These are phyloP conservation scores for Pteronura brasiliensis DNA, from an alignment of 2,113 vertebrate genomes.

Conservation along the genomic window DNA sequence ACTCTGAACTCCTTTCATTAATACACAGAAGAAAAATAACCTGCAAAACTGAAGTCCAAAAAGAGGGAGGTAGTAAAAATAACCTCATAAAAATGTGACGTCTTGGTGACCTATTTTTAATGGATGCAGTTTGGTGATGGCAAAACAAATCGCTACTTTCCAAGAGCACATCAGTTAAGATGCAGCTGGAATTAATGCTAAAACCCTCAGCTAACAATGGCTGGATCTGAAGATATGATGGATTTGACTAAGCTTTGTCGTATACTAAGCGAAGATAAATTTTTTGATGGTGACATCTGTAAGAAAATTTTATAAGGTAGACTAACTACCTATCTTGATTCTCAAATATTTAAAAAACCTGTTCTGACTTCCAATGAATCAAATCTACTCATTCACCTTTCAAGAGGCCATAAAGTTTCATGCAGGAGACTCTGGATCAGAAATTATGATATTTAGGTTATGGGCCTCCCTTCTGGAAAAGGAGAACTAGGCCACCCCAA, in stretches of 20 bases:
- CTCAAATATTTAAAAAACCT: constrained; percentile 73
- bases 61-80: constrained; percentile 52
- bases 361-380: constrained; percentile 70
- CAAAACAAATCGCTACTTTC: constrained; percentile 54
- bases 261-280: constrained; percentile 52
- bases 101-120: constrained; percentile 69
- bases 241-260: constrained; percentile 30
- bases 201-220: constrained; percentile 46
- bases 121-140: constrained; percentile 55
- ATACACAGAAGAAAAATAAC: constrained; percentile 65
- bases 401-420: constrained; percentile 71
- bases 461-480: constrained; percentile 12
- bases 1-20: constrained; percentile 53
- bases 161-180: constrained; percentile 41
- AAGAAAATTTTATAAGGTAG: constrained; percentile 71
- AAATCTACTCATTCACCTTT: constrained; percentile 69
- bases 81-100: constrained; percentile 66
- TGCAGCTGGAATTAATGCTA: constrained; percentile 18
- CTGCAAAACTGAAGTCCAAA: constrained; percentile 3
- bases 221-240: constrained; percentile 9
- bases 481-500: neutral
- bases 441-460: constrained; percentile 60
- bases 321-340: constrained; percentile 63
- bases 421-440: constrained; percentile 34
- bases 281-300: constrained; percentile 61